Conservation (phyloP, 2,888 invertebrate genomes). For the Agrilus mali region DNA sequence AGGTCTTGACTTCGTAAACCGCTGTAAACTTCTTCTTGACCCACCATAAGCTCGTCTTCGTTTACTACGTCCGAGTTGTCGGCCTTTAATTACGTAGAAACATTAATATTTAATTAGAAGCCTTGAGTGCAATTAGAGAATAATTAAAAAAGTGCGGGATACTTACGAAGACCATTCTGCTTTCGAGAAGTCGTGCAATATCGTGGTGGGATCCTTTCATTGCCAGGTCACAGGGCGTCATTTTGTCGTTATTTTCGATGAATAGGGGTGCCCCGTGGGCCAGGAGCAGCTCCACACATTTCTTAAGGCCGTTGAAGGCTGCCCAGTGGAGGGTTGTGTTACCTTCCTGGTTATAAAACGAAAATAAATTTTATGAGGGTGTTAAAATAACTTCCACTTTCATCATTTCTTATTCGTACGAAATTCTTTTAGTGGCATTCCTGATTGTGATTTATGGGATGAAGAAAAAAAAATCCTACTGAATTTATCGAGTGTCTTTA, state of each 20-base stretch:
- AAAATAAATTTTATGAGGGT: not conserved
- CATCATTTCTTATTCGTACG: too few relatives aligned
- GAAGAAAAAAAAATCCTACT: too few relatives aligned
- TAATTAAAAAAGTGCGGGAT: not conserved
- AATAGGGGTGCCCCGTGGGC: constrained; percentile 47
- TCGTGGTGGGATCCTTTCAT: constrained; percentile 44
- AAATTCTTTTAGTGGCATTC: too few relatives aligned
- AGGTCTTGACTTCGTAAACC: constrained; percentile 53
- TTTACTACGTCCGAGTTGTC: constrained; percentile 37
- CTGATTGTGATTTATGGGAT: too few relatives aligned
- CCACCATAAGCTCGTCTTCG: constrained; percentile 36
- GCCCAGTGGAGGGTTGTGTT: constrained; percentile 58
- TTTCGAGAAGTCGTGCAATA: constrained; percentile 50
- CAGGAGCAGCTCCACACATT: constrained; percentile 50
- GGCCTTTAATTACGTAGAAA: constrained; percentile 24
- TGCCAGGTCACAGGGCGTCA: constrained; percentile 54
- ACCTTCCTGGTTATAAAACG: constrained; percentile 35
- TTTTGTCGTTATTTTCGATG: constrained; percentile 46
- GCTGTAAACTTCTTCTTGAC: constrained; percentile 41
- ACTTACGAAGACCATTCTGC: constrained; percentile 54
- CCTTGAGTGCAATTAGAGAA: not conserved
- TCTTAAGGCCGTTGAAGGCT: constrained; percentile 45
- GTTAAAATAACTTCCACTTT: too few relatives aligned
- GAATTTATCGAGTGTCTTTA: constrained; percentile 17
- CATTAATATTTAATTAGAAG: not conserved